Percentiles rank a stretch among this genome's conserved stretches.
These are phyloP conservation scores for Popillia japonica DNA, from an alignment of 1,140 invertebrate genomes.

Conservation along the genomic window DNA sequence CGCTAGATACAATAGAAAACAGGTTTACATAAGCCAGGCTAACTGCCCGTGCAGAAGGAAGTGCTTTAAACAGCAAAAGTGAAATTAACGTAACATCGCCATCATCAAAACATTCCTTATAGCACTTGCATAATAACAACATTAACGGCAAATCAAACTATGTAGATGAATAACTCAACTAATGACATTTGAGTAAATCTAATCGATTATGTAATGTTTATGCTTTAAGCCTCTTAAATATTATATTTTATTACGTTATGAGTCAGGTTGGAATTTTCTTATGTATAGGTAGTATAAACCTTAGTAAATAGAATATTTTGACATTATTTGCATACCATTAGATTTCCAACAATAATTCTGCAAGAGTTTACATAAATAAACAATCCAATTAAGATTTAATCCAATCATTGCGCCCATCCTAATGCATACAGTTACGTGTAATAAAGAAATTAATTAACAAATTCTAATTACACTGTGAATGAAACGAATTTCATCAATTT, in stretches of 20 bases:
- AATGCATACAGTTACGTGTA: too few species aligned
- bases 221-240: background rate
- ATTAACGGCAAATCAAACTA: conserved; percentile 1
- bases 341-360: too few species aligned
- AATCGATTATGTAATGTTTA: background rate
- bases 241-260: too few species aligned
- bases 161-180: background rate
- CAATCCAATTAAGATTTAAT: background rate
- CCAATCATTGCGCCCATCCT: background rate
- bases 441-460: too few species aligned
- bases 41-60: conserved; percentile 23
- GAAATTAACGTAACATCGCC: conserved; percentile 22
- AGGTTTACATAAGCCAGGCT: conserved; percentile 17
- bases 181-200: background rate
- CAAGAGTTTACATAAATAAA: background rate
- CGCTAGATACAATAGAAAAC: conserved; percentile 24
- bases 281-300: too few species aligned
- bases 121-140: background rate
- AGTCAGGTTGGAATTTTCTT: too few species aligned
- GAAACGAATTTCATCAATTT: too few species aligned
- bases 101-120: background rate
- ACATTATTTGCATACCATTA: too few species aligned
- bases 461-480: too few species aligned
- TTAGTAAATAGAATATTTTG: too few species aligned
- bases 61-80: conserved; percentile 28